Evolutionary conservation across 2,888 invertebrate genomes (phyloP), one percentile per base, ranked within the genome.

Genomic region (Opisthograptis luteolata): DNA sequence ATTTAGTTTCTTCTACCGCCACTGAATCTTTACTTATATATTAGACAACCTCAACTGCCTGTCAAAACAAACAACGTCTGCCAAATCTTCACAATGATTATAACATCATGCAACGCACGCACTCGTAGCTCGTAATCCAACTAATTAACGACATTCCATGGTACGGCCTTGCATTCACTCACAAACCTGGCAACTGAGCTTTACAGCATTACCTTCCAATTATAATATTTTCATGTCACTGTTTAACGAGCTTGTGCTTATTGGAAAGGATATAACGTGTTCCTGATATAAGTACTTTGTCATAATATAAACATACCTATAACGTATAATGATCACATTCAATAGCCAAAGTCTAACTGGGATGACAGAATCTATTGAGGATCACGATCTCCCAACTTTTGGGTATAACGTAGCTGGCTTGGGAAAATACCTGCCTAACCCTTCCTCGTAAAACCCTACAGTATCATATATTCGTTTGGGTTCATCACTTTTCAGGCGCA

Each of bases 101-200:
- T 52, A 45, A 35, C 48, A 42, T 45, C 55, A 52, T 48, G 19
- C 22, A 22, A 22, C 14, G 25, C 15, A 34, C 28, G 13, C n/a
- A 30, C n/a, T n/a, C n/a, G 25, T 12, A 25, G 6, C 30, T 31
- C 24, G 20, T 15, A 45, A 36, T 28, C 42, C 13, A 51, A 48
- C 34, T n/a, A 48, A 52, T 52, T 52, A 50, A 24, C 43, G 32
- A 12, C 27, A 51, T 51, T 46, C 47, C 19, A 35, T 32, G 12
- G 9, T 27, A n/a, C 46, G 48, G 13, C 58, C 58, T 58, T 58
- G 58, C 55, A 20, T 58, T 58, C 58, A 49, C 57, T 57, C 39
- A 43, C 43, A 37, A 40, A 42, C 48, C 55, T 52, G 52, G 52
- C 19, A 44, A 47, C 44, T 15, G 27, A 42, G 47, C 40, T 50